These are phyloP conservation scores for Taxidea taxus DNA, from an alignment of 2,113 vertebrate genomes.

Conservation along the genomic window DNA sequence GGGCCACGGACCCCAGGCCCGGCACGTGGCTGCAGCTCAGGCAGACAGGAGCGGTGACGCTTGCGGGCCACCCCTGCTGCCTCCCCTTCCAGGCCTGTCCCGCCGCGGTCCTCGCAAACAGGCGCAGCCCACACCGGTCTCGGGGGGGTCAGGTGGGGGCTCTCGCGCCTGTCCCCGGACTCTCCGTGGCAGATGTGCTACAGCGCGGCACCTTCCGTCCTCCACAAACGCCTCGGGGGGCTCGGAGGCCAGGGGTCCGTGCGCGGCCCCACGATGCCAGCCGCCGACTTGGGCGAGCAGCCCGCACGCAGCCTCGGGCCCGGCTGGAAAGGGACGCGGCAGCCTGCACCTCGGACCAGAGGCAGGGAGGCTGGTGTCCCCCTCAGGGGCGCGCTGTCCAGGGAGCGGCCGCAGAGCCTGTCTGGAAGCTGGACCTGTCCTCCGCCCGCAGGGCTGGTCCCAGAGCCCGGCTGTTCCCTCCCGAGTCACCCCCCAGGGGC, in stretches of 20 bases:
- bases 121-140: background rate
- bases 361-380: background rate
- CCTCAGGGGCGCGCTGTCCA: background rate
- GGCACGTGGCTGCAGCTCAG: background rate
- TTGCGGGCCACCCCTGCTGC: accelerated
- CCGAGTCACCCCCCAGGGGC: too few relatives aligned
- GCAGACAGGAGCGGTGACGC: accelerated
- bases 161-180: accelerated
- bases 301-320: background rate
- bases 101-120: background rate
- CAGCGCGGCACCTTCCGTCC: accelerated
- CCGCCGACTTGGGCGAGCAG: accelerated
- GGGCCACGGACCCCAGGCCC: background rate
- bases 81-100: too few relatives aligned
- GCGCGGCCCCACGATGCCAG: accelerated
- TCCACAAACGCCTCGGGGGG: background rate
- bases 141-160: too few relatives aligned
- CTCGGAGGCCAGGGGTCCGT: background rate
- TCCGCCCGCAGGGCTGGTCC: too few relatives aligned
- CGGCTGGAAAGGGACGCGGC: background rate
- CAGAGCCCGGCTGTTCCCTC: too few relatives aligned
- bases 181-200: background rate
- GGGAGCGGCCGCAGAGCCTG: accelerated
- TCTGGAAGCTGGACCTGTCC: too few relatives aligned
- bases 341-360: background rate